Percentiles rank a stretch among this genome's conserved stretches.
Evolutionary conservation across 2,797 vertebrate species (phyloP).

Genomic region (Lithobates pipiens): DNA sequence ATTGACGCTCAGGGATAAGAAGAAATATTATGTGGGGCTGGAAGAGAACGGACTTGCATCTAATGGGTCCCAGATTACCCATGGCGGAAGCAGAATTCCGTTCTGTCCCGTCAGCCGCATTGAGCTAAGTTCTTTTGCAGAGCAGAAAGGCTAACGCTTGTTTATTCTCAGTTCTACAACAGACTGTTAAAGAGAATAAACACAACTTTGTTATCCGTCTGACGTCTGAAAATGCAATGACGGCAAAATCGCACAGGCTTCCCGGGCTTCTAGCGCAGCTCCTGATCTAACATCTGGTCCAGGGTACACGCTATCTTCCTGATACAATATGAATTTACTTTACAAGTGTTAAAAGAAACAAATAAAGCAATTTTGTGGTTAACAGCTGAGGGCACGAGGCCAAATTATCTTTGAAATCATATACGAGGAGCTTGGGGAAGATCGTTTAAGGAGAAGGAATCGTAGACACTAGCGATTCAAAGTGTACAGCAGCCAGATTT

Average conservation of each 20-base stretch:
- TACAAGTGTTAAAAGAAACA: conserved; percentile 49
- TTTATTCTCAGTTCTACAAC: neutral
- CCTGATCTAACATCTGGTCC: conserved; percentile 24
- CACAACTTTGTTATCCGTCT: neutral
- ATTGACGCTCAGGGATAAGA: neutral
- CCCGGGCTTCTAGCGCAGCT: neutral
- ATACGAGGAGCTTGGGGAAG: neutral
- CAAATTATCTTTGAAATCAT: conserved; percentile 34
- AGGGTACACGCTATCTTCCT: conserved; percentile 14
- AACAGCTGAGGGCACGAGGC: conserved; percentile 17
- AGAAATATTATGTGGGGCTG: neutral
- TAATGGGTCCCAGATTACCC: neutral
- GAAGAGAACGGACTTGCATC: neutral
- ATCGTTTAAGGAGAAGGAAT: neutral
- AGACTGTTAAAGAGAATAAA: neutral
- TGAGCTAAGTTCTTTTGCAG: too few relatives aligned
- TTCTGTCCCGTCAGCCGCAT: neutral
- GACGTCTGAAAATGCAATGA: neutral
- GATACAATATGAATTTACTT: conserved; percentile 49
- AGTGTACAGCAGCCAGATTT: neutral
- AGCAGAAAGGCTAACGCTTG: neutral
- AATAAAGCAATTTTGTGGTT: conserved; percentile 51
- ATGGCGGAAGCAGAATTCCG: neutral
- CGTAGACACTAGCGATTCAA: neutral
- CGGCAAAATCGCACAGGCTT: neutral